Percentiles rank a stretch among this genome's conserved stretches.
These are phyloP conservation scores for Archips crataeganus DNA, from an alignment of 2,888 invertebrate species.

Conservation along the genomic window DNA sequence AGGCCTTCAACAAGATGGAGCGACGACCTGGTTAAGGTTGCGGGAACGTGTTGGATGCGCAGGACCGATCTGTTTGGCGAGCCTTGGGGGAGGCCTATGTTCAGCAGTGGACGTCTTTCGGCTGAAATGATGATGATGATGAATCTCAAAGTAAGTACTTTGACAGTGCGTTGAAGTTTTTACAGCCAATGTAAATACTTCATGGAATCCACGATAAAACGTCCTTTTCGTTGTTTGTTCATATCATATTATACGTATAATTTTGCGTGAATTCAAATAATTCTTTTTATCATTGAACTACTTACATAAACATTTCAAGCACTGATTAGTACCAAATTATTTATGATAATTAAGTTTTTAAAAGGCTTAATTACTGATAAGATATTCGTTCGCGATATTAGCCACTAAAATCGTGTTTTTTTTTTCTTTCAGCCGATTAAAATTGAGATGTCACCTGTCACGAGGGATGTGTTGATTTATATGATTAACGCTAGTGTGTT, in stretches of 20 bases:
- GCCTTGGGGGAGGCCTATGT: too few species aligned
- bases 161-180: too few species aligned
- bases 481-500: conserved; percentile 89
- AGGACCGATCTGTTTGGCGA: too few species aligned
- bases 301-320: background rate
- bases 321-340: background rate
- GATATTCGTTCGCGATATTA: background rate
- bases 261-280: background rate
- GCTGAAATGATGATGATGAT: too few species aligned
- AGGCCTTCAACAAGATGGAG: too few species aligned
- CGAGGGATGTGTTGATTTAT: conserved; percentile 93
- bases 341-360: background rate
- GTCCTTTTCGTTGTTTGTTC: too few species aligned
- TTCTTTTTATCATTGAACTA: background rate
- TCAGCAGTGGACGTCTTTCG: too few species aligned
- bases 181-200: too few species aligned
- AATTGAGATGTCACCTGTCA: conserved; percentile 92
- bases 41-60: too few species aligned
- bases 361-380: conserved; percentile 1
- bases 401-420: background rate
- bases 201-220: too few species aligned
- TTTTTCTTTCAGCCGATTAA: conserved; percentile 87
- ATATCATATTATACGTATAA: background rate
- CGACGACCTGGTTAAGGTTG: too few species aligned
- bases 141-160: background rate